These are phyloP conservation scores for Lutjanus erythropterus DNA, from an alignment of 2,113 vertebrate species.

Conservation along the genomic window DNA sequence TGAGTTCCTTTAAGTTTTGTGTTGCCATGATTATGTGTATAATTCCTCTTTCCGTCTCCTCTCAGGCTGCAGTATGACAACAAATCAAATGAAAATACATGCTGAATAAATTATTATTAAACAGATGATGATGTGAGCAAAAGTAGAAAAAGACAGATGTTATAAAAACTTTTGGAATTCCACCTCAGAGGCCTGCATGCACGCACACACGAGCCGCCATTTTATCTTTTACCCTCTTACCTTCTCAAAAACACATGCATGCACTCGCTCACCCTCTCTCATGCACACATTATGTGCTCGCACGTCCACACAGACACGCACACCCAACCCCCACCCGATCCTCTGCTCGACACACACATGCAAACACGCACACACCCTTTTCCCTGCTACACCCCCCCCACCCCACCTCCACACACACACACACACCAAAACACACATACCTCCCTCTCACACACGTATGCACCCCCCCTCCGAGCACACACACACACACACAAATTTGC, in stretches of 20 bases:
- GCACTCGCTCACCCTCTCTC: constrained; percentile 55
- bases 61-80: background rate
- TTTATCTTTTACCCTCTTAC: constrained; percentile 60
- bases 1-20: background rate
- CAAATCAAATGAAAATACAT: background rate
- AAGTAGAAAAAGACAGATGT: background rate
- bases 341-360: constrained; percentile 43
- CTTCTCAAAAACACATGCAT: constrained; percentile 65
- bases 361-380: constrained; percentile 43
- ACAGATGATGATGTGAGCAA: background rate
- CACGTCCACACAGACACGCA: constrained; percentile 59
- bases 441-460: constrained; percentile 30
- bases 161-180: constrained; percentile 5
- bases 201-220: constrained; percentile 56
- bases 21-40: background rate
- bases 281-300: constrained; percentile 66
- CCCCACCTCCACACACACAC: background rate
- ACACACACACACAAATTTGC: constrained; percentile 29
- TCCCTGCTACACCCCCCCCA: constrained; percentile 19
- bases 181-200: constrained; percentile 23
- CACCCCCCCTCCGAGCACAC: background rate
- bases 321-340: constrained; percentile 68
- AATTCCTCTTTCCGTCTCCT: background rate
- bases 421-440: constrained; percentile 53
- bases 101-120: background rate